These are phyloP conservation scores for Zaprionus africanus DNA, from an alignment of 1,140 invertebrate genomes.

Conservation along the genomic window DNA sequence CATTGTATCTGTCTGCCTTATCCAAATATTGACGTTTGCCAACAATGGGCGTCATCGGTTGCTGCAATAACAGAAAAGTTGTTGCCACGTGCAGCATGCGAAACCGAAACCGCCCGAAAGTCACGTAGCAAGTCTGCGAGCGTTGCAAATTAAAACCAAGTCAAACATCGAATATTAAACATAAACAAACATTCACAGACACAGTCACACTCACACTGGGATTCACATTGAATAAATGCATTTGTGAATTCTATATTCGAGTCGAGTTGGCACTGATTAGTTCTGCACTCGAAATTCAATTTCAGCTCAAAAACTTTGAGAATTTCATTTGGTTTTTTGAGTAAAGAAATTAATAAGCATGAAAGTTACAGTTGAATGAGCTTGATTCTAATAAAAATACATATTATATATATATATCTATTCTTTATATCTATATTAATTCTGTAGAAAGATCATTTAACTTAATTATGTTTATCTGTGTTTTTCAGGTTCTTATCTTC, in stretches of 20 bases:
- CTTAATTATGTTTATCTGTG: too few species aligned
- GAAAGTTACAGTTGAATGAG: background rate
- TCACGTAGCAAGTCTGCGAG: constrained; percentile 58
- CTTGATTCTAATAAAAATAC: too few species aligned
- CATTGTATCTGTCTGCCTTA: background rate
- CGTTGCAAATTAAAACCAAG: constrained; percentile 37
- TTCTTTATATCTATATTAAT: background rate
- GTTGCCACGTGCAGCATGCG: constrained; percentile 52
- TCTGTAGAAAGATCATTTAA: background rate
- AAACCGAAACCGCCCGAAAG: constrained; percentile 46
- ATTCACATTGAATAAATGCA: background rate
- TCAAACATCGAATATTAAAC: constrained; percentile 41
- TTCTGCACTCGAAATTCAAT: constrained; percentile 18
- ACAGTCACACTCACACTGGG: background rate
- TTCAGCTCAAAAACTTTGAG: constrained; percentile 5
- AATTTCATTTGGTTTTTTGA: background rate
- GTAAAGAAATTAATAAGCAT: background rate
- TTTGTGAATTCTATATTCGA: background rate
- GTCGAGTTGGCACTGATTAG: constrained; percentile 12
- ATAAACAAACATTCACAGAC: constrained; percentile 14
- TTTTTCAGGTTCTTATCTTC: background rate
- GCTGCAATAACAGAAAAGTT: constrained; percentile 35
- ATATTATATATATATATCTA: too few species aligned
- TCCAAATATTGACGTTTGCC: constrained; percentile 50
- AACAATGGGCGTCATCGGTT: constrained; percentile 28